Percentiles rank a stretch among this genome's conserved stretches.
These are phyloP conservation scores for Callyntrura guangdongensis DNA, from an alignment of 2,888 invertebrate genomes.

Conservation along the genomic window DNA sequence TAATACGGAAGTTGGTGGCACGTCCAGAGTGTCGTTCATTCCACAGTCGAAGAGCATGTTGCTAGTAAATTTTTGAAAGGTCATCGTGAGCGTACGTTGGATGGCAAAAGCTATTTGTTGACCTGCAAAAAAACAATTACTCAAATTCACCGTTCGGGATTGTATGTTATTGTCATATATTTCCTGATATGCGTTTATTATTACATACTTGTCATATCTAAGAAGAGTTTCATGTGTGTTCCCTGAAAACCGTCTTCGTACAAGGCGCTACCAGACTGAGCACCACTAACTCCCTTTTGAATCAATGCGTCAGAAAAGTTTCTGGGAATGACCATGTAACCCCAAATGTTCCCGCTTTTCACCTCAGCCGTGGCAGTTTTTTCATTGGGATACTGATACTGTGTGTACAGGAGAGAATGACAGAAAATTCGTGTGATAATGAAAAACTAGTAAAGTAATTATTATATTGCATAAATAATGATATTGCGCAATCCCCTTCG, in stretches of 20 bases:
- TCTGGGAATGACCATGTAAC: slow-evolving; percentile 94
- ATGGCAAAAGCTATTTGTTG: slow-evolving; percentile 97
- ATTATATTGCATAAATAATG: background rate
- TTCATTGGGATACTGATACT: slow-evolving; percentile 73
- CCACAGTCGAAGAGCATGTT: slow-evolving; percentile 91
- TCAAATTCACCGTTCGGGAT: too few relatives aligned
- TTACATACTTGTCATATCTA: slow-evolving; percentile 95
- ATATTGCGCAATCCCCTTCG: background rate
- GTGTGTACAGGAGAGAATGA: too few relatives aligned
- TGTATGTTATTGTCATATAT: too few relatives aligned
- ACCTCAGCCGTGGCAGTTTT: slow-evolving; percentile 91
- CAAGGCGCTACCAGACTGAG: slow-evolving; percentile 87
- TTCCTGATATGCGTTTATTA: too few relatives aligned
- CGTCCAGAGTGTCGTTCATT: slow-evolving; percentile 84
- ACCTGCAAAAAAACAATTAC: slow-evolving; percentile 88
- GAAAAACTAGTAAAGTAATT: too few relatives aligned
- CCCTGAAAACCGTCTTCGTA: slow-evolving; percentile 95
- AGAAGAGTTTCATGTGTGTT: slow-evolving; percentile 95
- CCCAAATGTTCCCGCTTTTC: slow-evolving; percentile 93
- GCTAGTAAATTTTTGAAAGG: slow-evolving; percentile 94
- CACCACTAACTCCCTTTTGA: slow-evolving; percentile 91
- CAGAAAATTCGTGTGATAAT: too few relatives aligned
- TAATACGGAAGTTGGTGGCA: slow-evolving; percentile 93
- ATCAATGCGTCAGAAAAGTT: slow-evolving; percentile 96
- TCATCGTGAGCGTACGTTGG: slow-evolving; percentile 93